These are phyloP conservation scores for Agrochola lychnidis DNA, from an alignment of 2,888 invertebrate genomes.

Conservation along the genomic window DNA sequence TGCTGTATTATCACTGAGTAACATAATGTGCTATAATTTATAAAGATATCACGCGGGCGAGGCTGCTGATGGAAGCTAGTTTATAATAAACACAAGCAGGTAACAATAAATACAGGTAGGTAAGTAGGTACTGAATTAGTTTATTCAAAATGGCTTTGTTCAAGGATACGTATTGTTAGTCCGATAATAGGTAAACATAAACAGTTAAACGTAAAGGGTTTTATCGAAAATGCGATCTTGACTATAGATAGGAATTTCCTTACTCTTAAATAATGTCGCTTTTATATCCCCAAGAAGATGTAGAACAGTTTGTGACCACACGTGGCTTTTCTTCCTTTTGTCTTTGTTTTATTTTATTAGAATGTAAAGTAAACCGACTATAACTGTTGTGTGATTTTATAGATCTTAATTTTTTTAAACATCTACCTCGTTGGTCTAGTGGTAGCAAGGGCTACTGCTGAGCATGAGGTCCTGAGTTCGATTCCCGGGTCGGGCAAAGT, in stretches of 20 bases:
- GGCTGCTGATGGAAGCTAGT: too few species aligned
- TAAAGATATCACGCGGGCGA: too few species aligned
- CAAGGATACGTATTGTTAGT: not conserved
- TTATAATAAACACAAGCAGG: not conserved
- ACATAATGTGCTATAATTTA: too few species aligned
- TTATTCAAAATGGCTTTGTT: not conserved
- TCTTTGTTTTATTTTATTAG: slow-evolving; percentile 24
- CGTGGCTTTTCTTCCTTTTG: slow-evolving; percentile 4
- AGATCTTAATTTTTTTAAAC: not conserved
- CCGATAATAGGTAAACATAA: not conserved
- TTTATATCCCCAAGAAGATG: slow-evolving; percentile 42
- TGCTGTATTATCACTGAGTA: too few species aligned
- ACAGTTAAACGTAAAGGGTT: slow-evolving; percentile 12
- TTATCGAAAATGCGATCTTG: slow-evolving; percentile 30
- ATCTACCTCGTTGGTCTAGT: too few species aligned
- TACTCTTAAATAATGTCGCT: slow-evolving; percentile 21
- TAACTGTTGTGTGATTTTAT: too few species aligned
- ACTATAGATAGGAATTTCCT: slow-evolving; percentile 18
- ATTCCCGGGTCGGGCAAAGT: too few species aligned
- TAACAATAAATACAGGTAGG: not conserved
- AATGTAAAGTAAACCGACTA: not conserved
- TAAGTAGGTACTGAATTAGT: not conserved
- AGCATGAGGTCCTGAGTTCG: too few species aligned
- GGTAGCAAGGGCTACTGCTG: too few species aligned
- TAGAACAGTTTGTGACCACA: slow-evolving; percentile 44